Evolutionary conservation across 1,140 invertebrate species (phyloP), one percentile per base, ranked within the genome.

Genomic region (Hyles euphorbiae): DNA sequence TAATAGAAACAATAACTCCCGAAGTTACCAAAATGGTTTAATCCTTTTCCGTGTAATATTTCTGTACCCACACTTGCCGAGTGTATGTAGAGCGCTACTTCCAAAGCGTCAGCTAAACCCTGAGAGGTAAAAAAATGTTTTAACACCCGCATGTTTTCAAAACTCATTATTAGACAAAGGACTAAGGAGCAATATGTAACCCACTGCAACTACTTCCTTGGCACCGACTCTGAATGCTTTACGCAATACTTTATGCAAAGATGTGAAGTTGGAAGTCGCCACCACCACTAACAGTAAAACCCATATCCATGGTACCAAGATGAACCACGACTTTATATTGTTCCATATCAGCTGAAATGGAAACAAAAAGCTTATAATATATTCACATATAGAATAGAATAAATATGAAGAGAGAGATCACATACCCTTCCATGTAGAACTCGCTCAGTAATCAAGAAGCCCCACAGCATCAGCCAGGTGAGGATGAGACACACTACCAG

Each of bases 1-100:
- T n/a, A n/a, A n/a, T n/a, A 22, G 22, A 22, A 22, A 22, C 22
- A 22, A 22, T 22, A 22, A 22, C 22, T 22, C 22, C 22, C 22
- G 22, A 22, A 1, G n/a, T 44, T 72, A 88, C 85, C 85, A 65
- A 74, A 86, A 62, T 80, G 74, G 65, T 88, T 86, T 11, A 88
- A 56, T 50, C 81, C 85, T 64, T 88, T 88, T 36, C 85, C 85
- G 58, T 76, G 72, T 60, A 88, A 83, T 5, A 86, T 59, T 74
- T 88, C 85, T 34, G 82, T 81, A 34, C 85, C 85, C 5, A 76
- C 58, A 61, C 77, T 70, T 12, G 79, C 72, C 22, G 79, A 75
- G 59, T 88, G 83, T 49, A 85, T 80, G 57, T 85, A 88, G 3
- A 86, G 63, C 2, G 77, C 73, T 5, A 83, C 68, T 65, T 84